Evolutionary conservation across 2,797 vertebrate species (phyloP), one percentile per base, ranked within the genome.

Genomic region (Mus minutoides): DNA sequence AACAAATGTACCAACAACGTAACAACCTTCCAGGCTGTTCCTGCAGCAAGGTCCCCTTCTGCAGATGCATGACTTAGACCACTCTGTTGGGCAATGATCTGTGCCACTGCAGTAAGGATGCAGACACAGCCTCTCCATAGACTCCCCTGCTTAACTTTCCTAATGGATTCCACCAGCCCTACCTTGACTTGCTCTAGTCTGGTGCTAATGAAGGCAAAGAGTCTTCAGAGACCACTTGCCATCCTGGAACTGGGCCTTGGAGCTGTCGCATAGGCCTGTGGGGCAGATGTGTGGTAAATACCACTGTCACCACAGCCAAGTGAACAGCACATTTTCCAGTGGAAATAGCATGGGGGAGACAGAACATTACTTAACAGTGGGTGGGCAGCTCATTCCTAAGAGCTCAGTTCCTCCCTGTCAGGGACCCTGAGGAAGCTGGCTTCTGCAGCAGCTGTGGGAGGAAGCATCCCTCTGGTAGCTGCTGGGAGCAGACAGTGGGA

Each of bases 301-400:
- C 80, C 40, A 46, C 92, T 54, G 93, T 90, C 95, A 49, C 87
- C 46, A 46, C 92, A 84, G 93, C 93, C 96, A 95, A 95, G 73
- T 10, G 83, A 79, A 71, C 78, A 71, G 87, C 79, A 79, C 96
- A 94, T 91, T 97, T 94, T 95, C 90, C 88, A 67, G 71, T 88
- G 96, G 89, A 94, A 92, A 95, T 69, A 67, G 86, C 69, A 49
- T 19, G 52, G 69, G 90, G 31, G 90, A 97, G 93, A 88, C 92
- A 96, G 93, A 95, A 87, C 79, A 71, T 71, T 88, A 62, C 91
- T 95, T 86, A 97, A 87, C 96, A 95, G 96, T 60, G 92, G 96
- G 97, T 94, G 96, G 96, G 96, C 91, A 92, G 73, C 43, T 96
- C 83, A 2, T 78, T 95, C 37, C 78, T 60, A 92, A 92, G 54